Base-by-base conservation (phyloP, 2,797 vertebrate species). In the Enteromius paludinosus region DNA sequence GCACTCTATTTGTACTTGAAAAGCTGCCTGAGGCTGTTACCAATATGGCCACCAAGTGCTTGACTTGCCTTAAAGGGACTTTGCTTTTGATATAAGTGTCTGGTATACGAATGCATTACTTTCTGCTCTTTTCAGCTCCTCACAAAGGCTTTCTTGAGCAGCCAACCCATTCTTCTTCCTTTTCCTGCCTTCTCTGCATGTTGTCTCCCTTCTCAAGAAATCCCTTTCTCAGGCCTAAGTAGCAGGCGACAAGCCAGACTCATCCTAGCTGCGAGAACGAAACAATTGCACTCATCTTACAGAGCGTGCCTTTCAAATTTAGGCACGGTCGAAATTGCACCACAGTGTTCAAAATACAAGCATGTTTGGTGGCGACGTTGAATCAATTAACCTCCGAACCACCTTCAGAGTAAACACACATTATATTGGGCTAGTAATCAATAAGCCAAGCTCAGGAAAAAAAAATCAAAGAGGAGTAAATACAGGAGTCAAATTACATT, bases 391-490 rank as follows among this genome's bases (percentile, higher is more conserved):
- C 90, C 92, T 92, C 89, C 87, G 85, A 90, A 88, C 87, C 92
- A 93, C 91, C 90, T 92, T 93, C 89, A 92, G 89, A 90, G 90
- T 90, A 91, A 92, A 91, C 89, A 91, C 86, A 89, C 90, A 91
- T 94, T 88, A 90, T 86, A 88, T 88, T 76, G 88, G 88, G 85
- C 84, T 82, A 71, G 81, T 87, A 88, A 93, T 94, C 93, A 90
- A 94, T 94, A 92, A 82, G 81, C 87, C 86, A 83, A 91, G 90
- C 88, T 88, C 83, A 86, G 87, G 78, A 86, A 85, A 93, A 90
- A 30, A 90, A 91, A 93, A 93, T 94, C 90, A 92, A 93, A 94
- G 90, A 90, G 89, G 89, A 90, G 88, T 94, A 92, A 94, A 93
- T 93, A 93, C 90, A 86, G 83, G 87, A 91, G 90, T 91, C 90